Base-by-base conservation (phyloP, 2,797 vertebrate species). In the Peromyscus eremicus region DNA sequence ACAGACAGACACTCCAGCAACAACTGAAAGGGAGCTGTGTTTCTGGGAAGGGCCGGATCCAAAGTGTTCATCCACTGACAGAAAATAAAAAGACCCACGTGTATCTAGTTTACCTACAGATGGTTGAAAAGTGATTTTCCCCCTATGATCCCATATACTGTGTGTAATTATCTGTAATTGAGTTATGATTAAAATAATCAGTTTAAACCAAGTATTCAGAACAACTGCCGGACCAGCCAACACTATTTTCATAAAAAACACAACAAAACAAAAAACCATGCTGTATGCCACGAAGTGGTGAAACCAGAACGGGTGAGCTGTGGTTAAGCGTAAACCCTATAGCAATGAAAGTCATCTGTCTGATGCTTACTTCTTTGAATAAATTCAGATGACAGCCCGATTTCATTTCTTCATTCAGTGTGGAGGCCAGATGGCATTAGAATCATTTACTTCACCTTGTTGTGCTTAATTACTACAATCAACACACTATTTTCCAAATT, bases 401-500 rank as follows among this genome's bases (percentile, higher is more conserved):
- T 99, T 99, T 99, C 99, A 99, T 99, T 99, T 99, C 98, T 99
- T 99, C 98, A 99, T 99, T 99, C 99, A 98, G 99, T 99, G 98
- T 99, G 98, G 98, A 99, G 99, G 99, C 99, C 99, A 99, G 99
- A 99, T 99, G 99, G 99, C 98, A 99, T 99, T 98, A 98, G 99
- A 99, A 99, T 99, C 99, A 99, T 99, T 99, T 99, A 99, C 99
- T 99, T 99, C 99, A 99, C 99, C 99, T 99, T 99, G 99, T 99
- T 99, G 99, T 99, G 99, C 99, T 99, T 99, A 99, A 99, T 99
- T 99, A 99, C 99, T 99, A 99, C 99, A 99, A 99, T 99, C 99
- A 99, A 99, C 99, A 99, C 99, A 99, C 99, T 99, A 99, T 99
- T 99, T 99, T 99, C 99, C 99, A 99, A 99, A 99, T 99, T 99